These are phyloP conservation scores for Eucidaris tribuloides DNA, from an alignment of 35 echinoderm and acorn worm genomes.

Conservation along the genomic window DNA sequence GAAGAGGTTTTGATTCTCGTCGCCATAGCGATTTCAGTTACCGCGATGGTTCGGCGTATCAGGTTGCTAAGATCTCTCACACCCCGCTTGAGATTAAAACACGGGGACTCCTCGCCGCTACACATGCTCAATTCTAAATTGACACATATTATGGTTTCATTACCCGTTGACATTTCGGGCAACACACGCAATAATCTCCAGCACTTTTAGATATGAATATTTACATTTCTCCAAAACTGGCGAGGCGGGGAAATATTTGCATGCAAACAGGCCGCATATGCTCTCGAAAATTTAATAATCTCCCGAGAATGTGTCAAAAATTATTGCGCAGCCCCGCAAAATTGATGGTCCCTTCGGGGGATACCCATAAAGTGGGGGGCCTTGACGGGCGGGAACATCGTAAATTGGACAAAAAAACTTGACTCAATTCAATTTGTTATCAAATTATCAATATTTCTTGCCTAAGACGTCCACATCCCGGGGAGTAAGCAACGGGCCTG, in stretches of 20 bases:
- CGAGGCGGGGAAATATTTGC: constrained; percentile 50
- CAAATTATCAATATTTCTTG: not conserved
- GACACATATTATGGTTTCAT: constrained; percentile 27
- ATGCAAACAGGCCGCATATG: constrained; percentile 58
- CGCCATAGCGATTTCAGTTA: too few relatives aligned
- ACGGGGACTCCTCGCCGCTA: too few relatives aligned
- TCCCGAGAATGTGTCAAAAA: constrained; percentile 43
- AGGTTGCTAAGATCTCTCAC: too few relatives aligned
- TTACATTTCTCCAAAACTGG: constrained; percentile 47
- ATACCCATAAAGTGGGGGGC: not conserved
- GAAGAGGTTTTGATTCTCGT: too few relatives aligned
- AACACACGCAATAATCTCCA: not conserved
- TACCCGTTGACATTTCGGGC: not conserved
- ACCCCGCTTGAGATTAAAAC: too few relatives aligned
- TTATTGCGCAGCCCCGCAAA: constrained; percentile 30
- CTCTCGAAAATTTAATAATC: constrained; percentile 62
- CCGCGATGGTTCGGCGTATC: too few relatives aligned
- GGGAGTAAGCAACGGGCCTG: too few relatives aligned
- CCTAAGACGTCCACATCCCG: too few relatives aligned
- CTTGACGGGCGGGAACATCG: not conserved
- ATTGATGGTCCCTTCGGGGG: constrained; percentile 7
- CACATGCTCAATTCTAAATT: too few relatives aligned
- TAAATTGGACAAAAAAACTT: constrained; percentile 8
- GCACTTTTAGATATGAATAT: constrained; percentile 51
- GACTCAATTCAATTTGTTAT: not conserved